Base-by-base conservation (phyloP, 1,140 invertebrate species). In the Drosophila jambulina region DNA sequence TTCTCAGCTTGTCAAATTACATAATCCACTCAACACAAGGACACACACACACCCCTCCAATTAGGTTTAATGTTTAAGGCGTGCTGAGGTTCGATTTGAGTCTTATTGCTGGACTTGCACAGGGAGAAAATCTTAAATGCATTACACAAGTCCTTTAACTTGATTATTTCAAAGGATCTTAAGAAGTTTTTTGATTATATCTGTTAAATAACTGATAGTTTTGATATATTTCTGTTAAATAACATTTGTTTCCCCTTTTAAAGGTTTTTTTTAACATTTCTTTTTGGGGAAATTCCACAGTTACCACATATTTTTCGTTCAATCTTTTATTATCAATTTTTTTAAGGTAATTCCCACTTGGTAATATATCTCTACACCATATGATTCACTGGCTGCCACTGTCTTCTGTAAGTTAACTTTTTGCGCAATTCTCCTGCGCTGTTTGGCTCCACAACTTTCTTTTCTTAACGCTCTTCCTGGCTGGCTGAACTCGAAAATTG, bases 401-500 rank as follows among this genome's bases (percentile, higher is more conserved):
- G 23, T 15, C 57, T 58, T 43, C 69, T 68, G 27, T 64, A 38
- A 62, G 15, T 10, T 68, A 79, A 46, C 7, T 86, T 80, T 86
- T 80, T 80, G 74, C 68, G 80, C 80, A 80, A 88, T 83, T 62
- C 59, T 77, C 38, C 51, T 54, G 51, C 29, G 54, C 15, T 62
- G 46, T 51, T 45, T 63, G 29, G 58, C 54, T 65, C 45, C 57
- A 56, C 67, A 86, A 88, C 84, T 87, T 86, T 86, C 82, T 83
- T 81, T 82, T 82, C 56, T 75, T 81, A 76, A 59, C 61, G 9
- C 23, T 43, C 59, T 80, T 83, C 68, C 75, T 80, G 84, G 62
- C 77, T 88, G 80, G 77, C 48, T 87, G 80, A 78, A 77, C 85
- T 81, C 58, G 45, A 65, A 82, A 75, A 72, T 70, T 61, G 45